These are phyloP conservation scores for Colletes collaris DNA, from an alignment of 2,888 invertebrate genomes.

Conservation along the genomic window DNA sequence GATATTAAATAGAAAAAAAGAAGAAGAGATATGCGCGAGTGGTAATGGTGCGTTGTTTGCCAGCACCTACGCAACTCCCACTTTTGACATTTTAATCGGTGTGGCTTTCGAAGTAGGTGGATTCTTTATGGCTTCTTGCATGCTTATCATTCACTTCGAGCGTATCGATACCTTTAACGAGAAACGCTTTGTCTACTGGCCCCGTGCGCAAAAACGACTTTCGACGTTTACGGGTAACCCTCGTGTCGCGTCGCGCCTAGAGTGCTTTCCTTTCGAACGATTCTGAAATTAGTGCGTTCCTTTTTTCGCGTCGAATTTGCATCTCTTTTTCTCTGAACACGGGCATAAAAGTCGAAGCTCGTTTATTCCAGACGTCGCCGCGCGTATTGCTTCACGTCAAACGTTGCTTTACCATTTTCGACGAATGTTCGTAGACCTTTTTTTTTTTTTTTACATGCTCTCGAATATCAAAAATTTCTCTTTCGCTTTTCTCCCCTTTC, in stretches of 20 bases:
- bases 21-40: constrained; percentile 16
- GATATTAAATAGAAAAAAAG: constrained; percentile 14
- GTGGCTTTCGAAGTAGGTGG: constrained; percentile 55
- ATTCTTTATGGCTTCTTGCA: constrained; percentile 53
- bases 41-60: constrained; percentile 54
- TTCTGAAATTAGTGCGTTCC: constrained; percentile 26
- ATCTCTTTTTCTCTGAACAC: background rate
- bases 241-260: background rate
- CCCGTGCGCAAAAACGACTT: background rate
- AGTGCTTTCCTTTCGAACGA: background rate
- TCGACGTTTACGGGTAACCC: constrained; percentile 13
- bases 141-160: constrained; percentile 21
- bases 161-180: background rate
- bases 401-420: constrained; percentile 14
- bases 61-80: constrained; percentile 67
- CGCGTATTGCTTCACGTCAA: constrained; percentile 39
- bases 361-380: constrained; percentile 14
- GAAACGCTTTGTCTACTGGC: background rate
- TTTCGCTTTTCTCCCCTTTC: background rate
- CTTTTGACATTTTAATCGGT: constrained; percentile 73
- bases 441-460: background rate
- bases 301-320: background rate
- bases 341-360: background rate
- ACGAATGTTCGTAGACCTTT: background rate
- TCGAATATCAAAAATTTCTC: background rate